Percentiles rank a stretch among this genome's conserved stretches.
These are phyloP conservation scores for Prenolepis imparis DNA, from an alignment of 2,888 invertebrate species.

Conservation along the genomic window DNA sequence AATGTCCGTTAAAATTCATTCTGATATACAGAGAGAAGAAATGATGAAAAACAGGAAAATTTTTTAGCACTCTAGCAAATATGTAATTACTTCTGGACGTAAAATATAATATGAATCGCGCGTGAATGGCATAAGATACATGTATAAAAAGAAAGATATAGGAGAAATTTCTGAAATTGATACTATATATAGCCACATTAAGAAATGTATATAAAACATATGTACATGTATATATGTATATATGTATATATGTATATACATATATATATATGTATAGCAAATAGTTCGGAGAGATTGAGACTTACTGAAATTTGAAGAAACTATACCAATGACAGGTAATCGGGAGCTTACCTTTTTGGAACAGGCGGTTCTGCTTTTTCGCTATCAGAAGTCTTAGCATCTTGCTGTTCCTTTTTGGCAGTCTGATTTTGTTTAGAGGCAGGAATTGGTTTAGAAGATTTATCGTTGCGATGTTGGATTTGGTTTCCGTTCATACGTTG, in stretches of 20 bases:
- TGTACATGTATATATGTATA: constrained; percentile 28
- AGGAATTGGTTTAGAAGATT: constrained; percentile 86
- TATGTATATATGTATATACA: constrained; percentile 35
- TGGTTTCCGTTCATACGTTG: constrained; percentile 86
- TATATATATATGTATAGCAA: constrained; percentile 57
- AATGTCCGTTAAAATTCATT: constrained; percentile 9
- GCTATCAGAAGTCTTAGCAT: constrained; percentile 85
- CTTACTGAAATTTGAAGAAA: constrained; percentile 82
- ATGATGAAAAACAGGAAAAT: constrained; percentile 31
- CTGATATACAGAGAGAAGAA: constrained; percentile 15
- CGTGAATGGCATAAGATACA: constrained; percentile 47
- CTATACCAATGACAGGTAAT: constrained; percentile 80
- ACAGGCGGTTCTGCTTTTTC: constrained; percentile 85
- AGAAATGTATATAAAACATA: constrained; percentile 35
- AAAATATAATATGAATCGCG: constrained; percentile 67
- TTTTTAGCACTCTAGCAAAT: constrained; percentile 18
- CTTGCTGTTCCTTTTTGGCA: constrained; percentile 86
- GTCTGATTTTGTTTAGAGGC: constrained; percentile 86
- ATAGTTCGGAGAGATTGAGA: constrained; percentile 71
- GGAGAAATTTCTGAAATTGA: constrained; percentile 15
- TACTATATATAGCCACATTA: constrained; percentile 22
- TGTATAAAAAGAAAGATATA: constrained; percentile 36
- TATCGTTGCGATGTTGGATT: constrained; percentile 86
- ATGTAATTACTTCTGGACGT: not conserved
- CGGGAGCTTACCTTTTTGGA: constrained; percentile 85